Evolutionary conservation across 2,113 vertebrate species (phyloP).

Genomic region (Prionailurus bengalensis): DNA sequence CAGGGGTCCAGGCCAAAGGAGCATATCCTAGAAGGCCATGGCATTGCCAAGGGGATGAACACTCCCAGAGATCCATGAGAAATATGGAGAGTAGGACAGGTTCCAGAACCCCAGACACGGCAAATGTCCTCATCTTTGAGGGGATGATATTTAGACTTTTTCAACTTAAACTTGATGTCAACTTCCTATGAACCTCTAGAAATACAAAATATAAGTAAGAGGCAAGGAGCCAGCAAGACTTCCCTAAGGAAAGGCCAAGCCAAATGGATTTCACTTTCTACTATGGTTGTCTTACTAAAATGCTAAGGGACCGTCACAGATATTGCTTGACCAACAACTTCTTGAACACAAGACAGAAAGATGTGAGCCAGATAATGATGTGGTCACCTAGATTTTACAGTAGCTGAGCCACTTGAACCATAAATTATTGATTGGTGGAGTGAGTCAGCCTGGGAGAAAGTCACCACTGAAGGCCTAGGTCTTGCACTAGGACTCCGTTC

Average conservation of each 20-base stretch:
- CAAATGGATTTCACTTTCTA: background rate
- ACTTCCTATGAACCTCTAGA: background rate
- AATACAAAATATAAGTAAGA: background rate
- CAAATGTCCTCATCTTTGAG: background rate
- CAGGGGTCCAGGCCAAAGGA: background rate
- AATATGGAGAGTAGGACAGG: background rate
- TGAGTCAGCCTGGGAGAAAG: background rate
- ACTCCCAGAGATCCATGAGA: background rate
- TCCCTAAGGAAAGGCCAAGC: background rate
- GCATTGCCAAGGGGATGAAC: no score
- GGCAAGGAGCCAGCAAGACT: background rate
- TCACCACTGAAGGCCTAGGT: background rate
- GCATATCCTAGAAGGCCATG: background rate
- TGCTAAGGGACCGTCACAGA: background rate
- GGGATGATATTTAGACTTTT: background rate
- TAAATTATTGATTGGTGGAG: background rate
- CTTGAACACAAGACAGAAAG: background rate
- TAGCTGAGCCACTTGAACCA: background rate
- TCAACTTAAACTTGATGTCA: background rate
- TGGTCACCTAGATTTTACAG: background rate
- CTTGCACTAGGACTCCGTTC: background rate
- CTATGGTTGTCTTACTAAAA: background rate
- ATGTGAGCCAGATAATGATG: background rate
- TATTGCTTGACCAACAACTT: background rate
- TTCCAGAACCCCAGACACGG: background rate